A percentile compares a stretch with the other conserved stretches of the same genome.
Evolutionary conservation across 2,113 vertebrate genomes (phyloP).

Genomic region (Turdus rufiventris): DNA sequence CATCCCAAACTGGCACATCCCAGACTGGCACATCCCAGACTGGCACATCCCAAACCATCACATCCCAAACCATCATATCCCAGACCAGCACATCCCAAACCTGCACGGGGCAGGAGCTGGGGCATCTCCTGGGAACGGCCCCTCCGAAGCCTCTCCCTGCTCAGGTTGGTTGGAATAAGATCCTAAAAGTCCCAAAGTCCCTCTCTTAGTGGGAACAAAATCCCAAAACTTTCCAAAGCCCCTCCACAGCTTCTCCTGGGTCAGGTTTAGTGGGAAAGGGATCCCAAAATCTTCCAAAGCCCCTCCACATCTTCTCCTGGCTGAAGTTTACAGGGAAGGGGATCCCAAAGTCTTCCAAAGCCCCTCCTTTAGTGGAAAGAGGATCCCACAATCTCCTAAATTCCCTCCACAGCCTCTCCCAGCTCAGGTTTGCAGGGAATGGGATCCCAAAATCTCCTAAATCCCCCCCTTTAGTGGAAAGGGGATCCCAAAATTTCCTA

Average conservation of each 20-base stretch:
- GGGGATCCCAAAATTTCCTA: neutral
- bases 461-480: neutral
- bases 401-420: rapidly evolving
- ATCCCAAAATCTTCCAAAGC: neutral
- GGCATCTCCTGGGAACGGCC: rapidly evolving
- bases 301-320: rapidly evolving
- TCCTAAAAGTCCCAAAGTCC: no score
- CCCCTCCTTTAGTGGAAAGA: neutral
- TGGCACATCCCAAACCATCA: no score
- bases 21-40: no score
- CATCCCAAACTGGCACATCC: no score
- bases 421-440: no score
- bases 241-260: neutral
- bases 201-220: neutral
- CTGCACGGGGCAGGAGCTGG: neutral
- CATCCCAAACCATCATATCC: no score
- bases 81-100: neutral
- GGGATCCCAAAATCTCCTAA: rapidly evolving
- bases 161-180: neutral
- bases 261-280: neutral
- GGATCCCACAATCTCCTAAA: neutral
- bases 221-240: neutral
- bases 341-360: neutral
- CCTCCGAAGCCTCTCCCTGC: no score
- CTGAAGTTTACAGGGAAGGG: neutral